These are phyloP conservation scores for Tapirus indicus DNA, from an alignment of 2,797 vertebrate species.

Conservation along the genomic window DNA sequence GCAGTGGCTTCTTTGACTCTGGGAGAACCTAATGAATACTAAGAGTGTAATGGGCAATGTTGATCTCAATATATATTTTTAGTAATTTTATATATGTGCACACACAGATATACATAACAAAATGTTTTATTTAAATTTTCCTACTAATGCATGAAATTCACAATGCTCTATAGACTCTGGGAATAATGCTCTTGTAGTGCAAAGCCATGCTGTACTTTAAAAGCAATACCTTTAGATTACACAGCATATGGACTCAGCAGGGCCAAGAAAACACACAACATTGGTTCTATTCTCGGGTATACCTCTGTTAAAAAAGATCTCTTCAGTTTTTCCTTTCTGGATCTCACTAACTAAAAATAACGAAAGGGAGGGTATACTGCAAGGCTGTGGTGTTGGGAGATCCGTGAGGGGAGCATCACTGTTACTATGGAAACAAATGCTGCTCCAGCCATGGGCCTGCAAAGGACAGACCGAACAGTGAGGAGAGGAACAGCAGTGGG, in stretches of 20 bases:
- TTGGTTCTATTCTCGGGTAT: background rate
- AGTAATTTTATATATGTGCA: background rate
- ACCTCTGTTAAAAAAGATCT: background rate
- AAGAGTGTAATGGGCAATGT: background rate
- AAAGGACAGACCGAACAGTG: background rate
- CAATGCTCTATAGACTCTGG: background rate
- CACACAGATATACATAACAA: background rate
- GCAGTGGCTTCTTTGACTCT: slow-evolving; percentile 57
- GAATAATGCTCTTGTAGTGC: background rate
- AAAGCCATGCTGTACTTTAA: background rate
- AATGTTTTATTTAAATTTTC: slow-evolving; percentile 11
- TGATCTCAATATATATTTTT: slow-evolving; percentile 21
- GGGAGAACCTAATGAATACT: slow-evolving; percentile 40
- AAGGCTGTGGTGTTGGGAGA: background rate
- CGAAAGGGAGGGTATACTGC: background rate
- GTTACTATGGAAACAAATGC: slow-evolving; percentile 65
- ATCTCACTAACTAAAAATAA: background rate
- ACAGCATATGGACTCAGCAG: background rate
- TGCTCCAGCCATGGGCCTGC: background rate
- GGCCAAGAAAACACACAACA: background rate
- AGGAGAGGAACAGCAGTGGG: background rate
- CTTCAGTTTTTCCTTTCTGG: slow-evolving; percentile 18
- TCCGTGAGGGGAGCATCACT: background rate
- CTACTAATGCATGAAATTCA: background rate
- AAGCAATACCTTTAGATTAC: background rate